Base-by-base conservation (phyloP, 2,888 invertebrate genomes). In the Falcaria lacertinaria region DNA sequence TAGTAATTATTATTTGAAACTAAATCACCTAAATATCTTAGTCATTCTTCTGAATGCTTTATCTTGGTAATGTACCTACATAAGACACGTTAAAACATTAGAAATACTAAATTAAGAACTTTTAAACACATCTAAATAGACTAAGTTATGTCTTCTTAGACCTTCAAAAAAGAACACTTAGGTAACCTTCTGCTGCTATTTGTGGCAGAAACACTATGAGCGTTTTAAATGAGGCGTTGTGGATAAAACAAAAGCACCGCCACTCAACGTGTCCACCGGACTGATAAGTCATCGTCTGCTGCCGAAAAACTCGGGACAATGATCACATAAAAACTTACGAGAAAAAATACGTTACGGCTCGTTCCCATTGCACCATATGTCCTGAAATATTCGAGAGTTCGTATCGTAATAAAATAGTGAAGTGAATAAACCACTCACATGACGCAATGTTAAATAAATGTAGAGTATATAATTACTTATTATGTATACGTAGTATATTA, bases 211-310 rank as follows among this genome's bases (percentile, higher is more conserved):
- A 28, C 28, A 28, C 48, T 40, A 33, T 41, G 28, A 39, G 28
- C 7, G 42, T 47, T 37, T 43, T 45, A 34, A 56, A 47, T 19
- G 28, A 43, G 47, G 45, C 43, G 49, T 39, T 44, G 43, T 48
- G 38, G 50, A 51, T 52, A 60, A 64, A 76, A 69, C 65, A 70
- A 72, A 64, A 70, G 57, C 45, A 62, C 69, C 69, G 69, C 59
- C 64, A 61, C 64, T 69, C 62, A 58, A 58, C 57, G 60, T 60
- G 56, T 51, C 57, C 28, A 28, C 28, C 28, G 28, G 28, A 28
- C 28, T 59, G 74, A 74, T 75, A 77, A 74, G 63, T 70, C 74
- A 74, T 69, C 70, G 60, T 66, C 65, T 68, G 61, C 65, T 56
- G 64, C 56, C 71, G 62, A 74, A 75, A 64, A 28, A 7, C 69